These are phyloP conservation scores for Coenonympha glycerion DNA, from an alignment of 2,888 invertebrate species.

Conservation along the genomic window DNA sequence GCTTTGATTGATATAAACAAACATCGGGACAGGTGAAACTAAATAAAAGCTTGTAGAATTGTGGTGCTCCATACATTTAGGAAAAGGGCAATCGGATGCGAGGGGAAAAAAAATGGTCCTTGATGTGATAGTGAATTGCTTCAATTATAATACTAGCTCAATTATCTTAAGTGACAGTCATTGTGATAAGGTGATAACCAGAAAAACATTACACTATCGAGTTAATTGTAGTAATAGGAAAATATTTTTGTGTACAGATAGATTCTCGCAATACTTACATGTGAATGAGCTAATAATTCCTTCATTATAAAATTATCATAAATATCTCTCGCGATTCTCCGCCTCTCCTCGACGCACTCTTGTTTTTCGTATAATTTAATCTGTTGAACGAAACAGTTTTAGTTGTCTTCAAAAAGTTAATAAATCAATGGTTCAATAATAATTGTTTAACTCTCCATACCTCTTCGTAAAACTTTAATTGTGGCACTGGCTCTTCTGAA, in stretches of 20 bases:
- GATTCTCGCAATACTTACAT: constrained; percentile 82
- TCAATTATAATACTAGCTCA: too few species aligned
- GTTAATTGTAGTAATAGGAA: too few species aligned
- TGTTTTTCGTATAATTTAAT: constrained; percentile 99
- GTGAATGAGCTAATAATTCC: constrained; percentile 97
- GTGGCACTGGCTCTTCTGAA: constrained; percentile 96
- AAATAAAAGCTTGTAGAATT: too few species aligned
- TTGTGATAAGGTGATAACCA: too few species aligned
- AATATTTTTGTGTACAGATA: too few species aligned
- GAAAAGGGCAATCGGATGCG: not conserved
- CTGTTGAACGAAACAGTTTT: constrained; percentile 67
- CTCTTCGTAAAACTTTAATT: constrained; percentile 99
- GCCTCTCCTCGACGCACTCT: constrained; percentile 96
- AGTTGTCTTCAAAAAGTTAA: not conserved
- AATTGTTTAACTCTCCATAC: constrained; percentile 76
- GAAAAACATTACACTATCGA: too few species aligned
- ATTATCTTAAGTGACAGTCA: too few species aligned
- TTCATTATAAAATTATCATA: constrained; percentile 99
- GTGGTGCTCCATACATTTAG: not conserved
- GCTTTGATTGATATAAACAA: too few species aligned
- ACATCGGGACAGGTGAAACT: too few species aligned
- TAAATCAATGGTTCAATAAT: not conserved
- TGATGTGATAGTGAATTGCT: too few species aligned
- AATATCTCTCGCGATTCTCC: constrained; percentile 95
- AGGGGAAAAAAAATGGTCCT: too few species aligned